These are phyloP conservation scores for Lottia scabra DNA, from an alignment of 2,888 invertebrate species.

Conservation along the genomic window DNA sequence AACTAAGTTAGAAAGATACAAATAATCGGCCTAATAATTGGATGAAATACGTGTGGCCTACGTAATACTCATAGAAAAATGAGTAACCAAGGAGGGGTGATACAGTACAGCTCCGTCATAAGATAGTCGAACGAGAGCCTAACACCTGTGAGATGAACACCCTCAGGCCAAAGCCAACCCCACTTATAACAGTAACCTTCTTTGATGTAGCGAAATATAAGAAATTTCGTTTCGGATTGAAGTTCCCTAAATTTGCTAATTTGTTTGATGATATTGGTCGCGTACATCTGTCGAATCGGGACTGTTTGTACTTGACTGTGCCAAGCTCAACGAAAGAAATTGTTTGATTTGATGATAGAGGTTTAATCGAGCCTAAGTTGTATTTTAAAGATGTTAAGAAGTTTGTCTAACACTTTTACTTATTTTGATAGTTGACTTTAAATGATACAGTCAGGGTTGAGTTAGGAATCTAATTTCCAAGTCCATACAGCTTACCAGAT, in stretches of 20 bases:
- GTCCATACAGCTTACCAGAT: background rate
- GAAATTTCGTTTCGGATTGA: constrained; percentile 3
- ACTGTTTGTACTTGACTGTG: background rate
- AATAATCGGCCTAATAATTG: background rate
- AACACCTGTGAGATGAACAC: background rate
- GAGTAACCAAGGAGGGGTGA: background rate
- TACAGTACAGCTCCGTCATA: background rate
- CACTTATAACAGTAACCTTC: background rate
- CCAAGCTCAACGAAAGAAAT: background rate
- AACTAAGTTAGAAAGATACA: background rate
- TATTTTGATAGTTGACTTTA: constrained; percentile 4
- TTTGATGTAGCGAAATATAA: constrained; percentile 6
- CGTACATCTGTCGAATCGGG: background rate
- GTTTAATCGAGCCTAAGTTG: background rate
- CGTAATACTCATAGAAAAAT: background rate
- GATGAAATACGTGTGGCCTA: constrained; percentile 1
- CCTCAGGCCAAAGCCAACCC: background rate
- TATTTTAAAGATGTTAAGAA: background rate
- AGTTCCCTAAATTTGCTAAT: constrained; percentile 1
- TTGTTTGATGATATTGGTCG: background rate
- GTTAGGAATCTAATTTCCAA: background rate
- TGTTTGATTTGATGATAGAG: constrained; percentile 2
- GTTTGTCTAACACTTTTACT: background rate
- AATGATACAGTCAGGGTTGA: background rate
- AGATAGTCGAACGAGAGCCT: background rate